Evolutionary conservation across 2,113 vertebrate genomes (phyloP), one percentile per base, ranked within the genome.

Genomic region (Panthera tigris): DNA sequence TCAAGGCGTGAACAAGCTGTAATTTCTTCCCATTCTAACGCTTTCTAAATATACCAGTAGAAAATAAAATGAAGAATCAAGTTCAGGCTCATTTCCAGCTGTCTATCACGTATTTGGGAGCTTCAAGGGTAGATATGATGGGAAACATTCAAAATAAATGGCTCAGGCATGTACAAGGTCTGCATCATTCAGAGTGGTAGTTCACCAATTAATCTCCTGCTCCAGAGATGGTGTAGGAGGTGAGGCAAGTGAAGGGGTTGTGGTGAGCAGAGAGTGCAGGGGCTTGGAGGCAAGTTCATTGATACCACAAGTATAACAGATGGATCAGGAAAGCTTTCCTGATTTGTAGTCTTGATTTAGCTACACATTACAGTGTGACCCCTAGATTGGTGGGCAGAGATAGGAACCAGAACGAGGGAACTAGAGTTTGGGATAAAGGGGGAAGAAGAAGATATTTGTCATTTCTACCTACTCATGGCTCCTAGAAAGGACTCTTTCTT

Each of bases 41-140:
- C 41, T 98, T 94, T 84, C 57, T 78, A 85, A 97, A 63, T 55
- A 31, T 84, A 36, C 63, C 33, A 57, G 82, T 52, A 76, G 82
- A 84, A 81, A 66, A 95, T 73, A 89, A 97, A 91, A 86, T 68
- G 48, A 96, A 88, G 80, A 89, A 41, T 63, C 18, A 33, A 50
- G 36, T 95, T 78, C 78, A 95, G 66, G 61, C 8, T 96, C 57
- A 81, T 92, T 89, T 96, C 57, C 4, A 96, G 66, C 55, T 57
- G 95, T 96, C 69, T 48, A 41, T 95, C 78, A 97, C 63, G n/a
- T 45, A 36, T 71, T 71, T 95, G 65, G 50, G n/a, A 93, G 33
- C 80, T 87, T 96, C 97, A 97, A 97, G 97, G 68, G 89, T 95
- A 93, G 91, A 65, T 45, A 71, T 45, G 50, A 81, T 85, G 66